Evolutionary conservation across 2,113 vertebrate species (phyloP).

Genomic region (Hippocampus mohnikei): DNA sequence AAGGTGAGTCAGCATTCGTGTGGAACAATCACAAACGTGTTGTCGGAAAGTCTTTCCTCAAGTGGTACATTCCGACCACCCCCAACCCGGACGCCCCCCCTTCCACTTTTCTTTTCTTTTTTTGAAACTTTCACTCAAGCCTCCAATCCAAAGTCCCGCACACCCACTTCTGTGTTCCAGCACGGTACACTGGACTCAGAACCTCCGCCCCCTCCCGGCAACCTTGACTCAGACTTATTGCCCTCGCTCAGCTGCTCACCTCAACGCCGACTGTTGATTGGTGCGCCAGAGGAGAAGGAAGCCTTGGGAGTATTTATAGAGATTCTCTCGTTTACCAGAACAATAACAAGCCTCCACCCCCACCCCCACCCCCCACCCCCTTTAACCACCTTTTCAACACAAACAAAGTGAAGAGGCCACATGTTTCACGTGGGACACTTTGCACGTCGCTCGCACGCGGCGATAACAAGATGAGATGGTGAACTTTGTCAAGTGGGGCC

Average conservation of each 20-base stretch:
- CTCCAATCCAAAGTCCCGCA: constrained; percentile 37
- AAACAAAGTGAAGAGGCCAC: constrained; percentile 40
- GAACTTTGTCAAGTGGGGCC: background rate
- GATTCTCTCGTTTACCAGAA: constrained; percentile 74
- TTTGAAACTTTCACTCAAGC: constrained; percentile 56
- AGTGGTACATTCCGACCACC: constrained; percentile 18
- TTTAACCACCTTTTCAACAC: constrained; percentile 7
- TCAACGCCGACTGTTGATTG: constrained; percentile 65
- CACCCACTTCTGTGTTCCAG: constrained; percentile 21
- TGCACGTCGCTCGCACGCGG: background rate
- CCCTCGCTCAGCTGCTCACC: constrained; percentile 56
- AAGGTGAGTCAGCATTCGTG: background rate
- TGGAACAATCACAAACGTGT: constrained; percentile 21
- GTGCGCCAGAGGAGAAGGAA: constrained; percentile 67
- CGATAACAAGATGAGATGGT: constrained; percentile 1
- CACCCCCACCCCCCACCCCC: background rate
- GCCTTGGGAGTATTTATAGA: constrained; percentile 75
- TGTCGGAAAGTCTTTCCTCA: constrained; percentile 21
- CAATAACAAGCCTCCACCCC: constrained; percentile 72
- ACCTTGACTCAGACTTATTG: constrained; percentile 70
- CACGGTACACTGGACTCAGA: constrained; percentile 40
- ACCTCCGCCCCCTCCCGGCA: constrained; percentile 50
- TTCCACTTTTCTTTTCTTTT: constrained; percentile 12
- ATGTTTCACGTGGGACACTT: constrained; percentile 54
- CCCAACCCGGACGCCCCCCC: constrained; percentile 8